Evolutionary conservation across 2,888 invertebrate species (phyloP).

Genomic region (Taphrorychus bicolor): DNA sequence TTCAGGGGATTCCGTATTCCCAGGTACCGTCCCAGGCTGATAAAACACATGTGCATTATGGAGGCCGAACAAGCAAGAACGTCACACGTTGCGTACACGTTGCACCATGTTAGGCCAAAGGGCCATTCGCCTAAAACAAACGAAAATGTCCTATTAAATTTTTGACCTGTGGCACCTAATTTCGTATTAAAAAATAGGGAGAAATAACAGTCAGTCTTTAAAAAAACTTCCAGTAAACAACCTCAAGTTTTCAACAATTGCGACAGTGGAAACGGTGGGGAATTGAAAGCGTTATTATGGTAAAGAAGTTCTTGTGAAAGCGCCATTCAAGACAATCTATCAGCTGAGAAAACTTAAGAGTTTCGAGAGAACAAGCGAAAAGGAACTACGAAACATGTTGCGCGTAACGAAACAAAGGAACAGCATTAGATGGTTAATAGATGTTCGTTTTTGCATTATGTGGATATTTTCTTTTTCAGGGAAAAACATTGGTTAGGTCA

Average conservation of each 20-base stretch:
- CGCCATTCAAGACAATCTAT: neutral
- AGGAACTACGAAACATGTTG: slow-evolving; percentile 9
- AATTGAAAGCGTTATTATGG: slow-evolving; percentile 1
- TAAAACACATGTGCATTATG: slow-evolving; percentile 95
- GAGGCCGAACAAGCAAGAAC: slow-evolving; percentile 94
- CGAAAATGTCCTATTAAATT: no score
- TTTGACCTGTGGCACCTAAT: no score
- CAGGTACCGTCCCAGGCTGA: slow-evolving; percentile 86
- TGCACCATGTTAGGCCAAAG: slow-evolving; percentile 90
- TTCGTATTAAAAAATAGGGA: no score
- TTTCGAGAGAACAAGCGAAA: slow-evolving; percentile 4
- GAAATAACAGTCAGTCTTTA: no score
- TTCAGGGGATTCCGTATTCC: slow-evolving; percentile 81
- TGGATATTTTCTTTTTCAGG: neutral
- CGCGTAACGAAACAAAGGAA: slow-evolving; percentile 3
- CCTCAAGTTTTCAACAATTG: no score
- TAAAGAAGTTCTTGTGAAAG: neutral
- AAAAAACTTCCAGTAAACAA: no score
- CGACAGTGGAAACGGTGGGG: no score
- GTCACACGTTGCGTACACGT: slow-evolving; percentile 94
- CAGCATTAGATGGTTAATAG: slow-evolving; percentile 2
- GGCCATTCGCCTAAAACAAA: slow-evolving; percentile 86
- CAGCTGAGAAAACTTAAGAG: slow-evolving; percentile 1
- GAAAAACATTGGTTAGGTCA: neutral
- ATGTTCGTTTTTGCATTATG: neutral